phyloP scores from a whole-genome alignment of 2,113 vertebrate genomes.

The Ophiodon elongatus region DNA sequence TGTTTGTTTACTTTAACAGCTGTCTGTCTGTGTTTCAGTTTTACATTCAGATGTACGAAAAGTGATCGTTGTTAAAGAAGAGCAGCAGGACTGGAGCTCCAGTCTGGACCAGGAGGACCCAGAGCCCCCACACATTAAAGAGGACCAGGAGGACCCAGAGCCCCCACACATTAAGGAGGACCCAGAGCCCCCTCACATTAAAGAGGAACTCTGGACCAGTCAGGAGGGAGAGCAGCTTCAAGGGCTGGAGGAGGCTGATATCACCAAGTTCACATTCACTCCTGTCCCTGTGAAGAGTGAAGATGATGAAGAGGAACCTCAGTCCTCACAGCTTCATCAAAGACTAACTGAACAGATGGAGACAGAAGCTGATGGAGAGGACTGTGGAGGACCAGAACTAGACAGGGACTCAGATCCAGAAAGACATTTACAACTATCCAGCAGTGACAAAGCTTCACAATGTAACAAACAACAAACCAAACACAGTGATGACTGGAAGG shows the following conservation, averaged over 20 bases:
- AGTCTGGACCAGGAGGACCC: conserved; percentile 2
- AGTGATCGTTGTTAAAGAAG: not conserved
- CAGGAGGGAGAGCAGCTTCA: not conserved
- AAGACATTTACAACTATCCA: not conserved
- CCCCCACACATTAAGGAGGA: too few species aligned
- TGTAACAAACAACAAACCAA: not conserved
- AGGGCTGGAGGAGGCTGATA: not conserved
- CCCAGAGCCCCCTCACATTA: too few species aligned
- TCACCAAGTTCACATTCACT: too few species aligned
- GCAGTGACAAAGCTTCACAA: not conserved
- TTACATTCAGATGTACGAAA: not conserved
- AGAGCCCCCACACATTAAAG: not conserved
- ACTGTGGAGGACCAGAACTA: too few species aligned
- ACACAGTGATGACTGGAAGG: not conserved
- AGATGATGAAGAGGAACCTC: too few species aligned
- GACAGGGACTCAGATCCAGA: too few species aligned
- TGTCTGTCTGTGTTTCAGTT: not conserved
- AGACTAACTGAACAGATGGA: too few species aligned
- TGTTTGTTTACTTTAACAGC: not conserved
- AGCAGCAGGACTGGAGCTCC: not conserved
- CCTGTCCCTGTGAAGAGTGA: too few species aligned
- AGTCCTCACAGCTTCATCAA: too few species aligned
- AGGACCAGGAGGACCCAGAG: not conserved
- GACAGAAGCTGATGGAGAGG: too few species aligned
- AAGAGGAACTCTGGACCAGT: not conserved